These are phyloP conservation scores for Phengaris alcon DNA, from an alignment of 2,888 invertebrate genomes.

Conservation along the genomic window DNA sequence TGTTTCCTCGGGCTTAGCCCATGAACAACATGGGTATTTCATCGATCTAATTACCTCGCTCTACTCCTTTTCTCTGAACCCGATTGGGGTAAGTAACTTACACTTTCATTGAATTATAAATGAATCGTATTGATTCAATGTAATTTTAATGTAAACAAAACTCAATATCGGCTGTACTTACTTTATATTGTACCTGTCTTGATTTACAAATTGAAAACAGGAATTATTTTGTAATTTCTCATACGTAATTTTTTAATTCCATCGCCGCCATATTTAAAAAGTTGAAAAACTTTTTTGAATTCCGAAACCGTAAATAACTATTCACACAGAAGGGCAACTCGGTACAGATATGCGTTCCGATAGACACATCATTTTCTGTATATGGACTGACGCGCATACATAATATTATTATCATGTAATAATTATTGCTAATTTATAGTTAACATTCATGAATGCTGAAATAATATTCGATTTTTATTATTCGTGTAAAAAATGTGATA, in stretches of 20 bases:
- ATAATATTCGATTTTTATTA: conserved; percentile 13
- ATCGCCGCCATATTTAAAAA: background rate
- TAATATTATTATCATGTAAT: conserved; percentile 3
- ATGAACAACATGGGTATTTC: too few species aligned
- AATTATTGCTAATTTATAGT: conserved; percentile 13
- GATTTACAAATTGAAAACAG: too few species aligned
- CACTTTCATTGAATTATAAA: too few species aligned
- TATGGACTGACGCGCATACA: background rate
- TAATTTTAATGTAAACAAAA: too few species aligned
- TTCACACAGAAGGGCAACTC: background rate
- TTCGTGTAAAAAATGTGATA: conserved; percentile 14
- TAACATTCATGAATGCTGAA: conserved; percentile 15
- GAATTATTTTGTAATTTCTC: background rate
- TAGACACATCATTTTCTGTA: conserved; percentile 23
- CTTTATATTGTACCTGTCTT: too few species aligned
- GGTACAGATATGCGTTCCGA: background rate
- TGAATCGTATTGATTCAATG: too few species aligned
- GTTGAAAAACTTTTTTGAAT: background rate
- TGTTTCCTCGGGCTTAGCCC: too few species aligned
- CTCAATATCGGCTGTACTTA: too few species aligned
- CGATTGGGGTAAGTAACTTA: too few species aligned
- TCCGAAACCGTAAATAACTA: conserved; percentile 1
- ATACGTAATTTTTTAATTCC: background rate
- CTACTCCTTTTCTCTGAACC: too few species aligned
- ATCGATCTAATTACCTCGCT: too few species aligned